Conservation (phyloP, 2,888 invertebrate genomes). For the Xylota segnis region DNA sequence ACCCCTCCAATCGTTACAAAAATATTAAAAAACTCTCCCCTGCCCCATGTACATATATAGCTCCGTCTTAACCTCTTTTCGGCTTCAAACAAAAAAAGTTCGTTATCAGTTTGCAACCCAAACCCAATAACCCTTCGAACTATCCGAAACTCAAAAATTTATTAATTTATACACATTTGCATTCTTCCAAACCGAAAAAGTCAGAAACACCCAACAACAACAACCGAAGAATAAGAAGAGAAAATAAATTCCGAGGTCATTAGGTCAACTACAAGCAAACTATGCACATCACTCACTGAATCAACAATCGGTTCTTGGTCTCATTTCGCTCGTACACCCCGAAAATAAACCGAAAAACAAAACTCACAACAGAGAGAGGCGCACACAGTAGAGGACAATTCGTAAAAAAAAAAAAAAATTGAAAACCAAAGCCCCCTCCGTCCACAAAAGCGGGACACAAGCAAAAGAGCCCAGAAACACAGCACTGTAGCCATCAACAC, state of each 20-base stretch:
- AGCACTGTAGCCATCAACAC: constrained; percentile 23
- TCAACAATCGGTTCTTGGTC: constrained; percentile 73
- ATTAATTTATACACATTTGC: constrained; percentile 61
- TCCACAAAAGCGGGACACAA: constrained; percentile 30
- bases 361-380: neutral
- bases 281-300: constrained; percentile 75
- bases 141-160: constrained; percentile 29
- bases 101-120: neutral
- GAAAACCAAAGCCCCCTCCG: constrained; percentile 23
- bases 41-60: no score
- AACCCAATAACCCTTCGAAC: constrained; percentile 40
- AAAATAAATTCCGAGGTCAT: constrained; percentile 71
- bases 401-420: constrained; percentile 4
- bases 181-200: constrained; percentile 34
- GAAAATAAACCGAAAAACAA: constrained; percentile 58
- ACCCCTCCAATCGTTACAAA: no score
- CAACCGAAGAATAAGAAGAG: constrained; percentile 2
- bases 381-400: constrained; percentile 21
- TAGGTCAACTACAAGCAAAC: constrained; percentile 73
- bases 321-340: constrained; percentile 67
- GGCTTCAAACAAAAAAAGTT: neutral
- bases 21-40: no score
- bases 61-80: neutral
- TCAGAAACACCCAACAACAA: neutral
- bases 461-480: constrained; percentile 15